Percentiles rank a stretch among this genome's conserved stretches.
phyloP scores from a whole-genome alignment of 2,888 invertebrate species.

The Mimumesa dahlbomi region DNA sequence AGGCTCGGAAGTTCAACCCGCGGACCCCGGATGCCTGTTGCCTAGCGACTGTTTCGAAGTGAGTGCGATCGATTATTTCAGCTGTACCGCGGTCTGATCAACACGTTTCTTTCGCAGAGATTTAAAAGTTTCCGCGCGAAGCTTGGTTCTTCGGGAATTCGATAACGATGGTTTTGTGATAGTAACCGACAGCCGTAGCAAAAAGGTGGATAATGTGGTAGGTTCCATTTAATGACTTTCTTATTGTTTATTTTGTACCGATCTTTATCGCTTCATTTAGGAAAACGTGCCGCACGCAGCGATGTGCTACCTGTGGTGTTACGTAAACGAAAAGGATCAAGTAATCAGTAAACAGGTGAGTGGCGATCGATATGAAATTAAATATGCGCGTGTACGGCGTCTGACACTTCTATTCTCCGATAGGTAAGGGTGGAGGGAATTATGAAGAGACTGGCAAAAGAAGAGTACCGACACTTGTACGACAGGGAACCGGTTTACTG shows the following conservation, averaged over 20 bases:
- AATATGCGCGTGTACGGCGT: neutral
- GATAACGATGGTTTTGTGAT: conserved; percentile 81
- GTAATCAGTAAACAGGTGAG: conserved; percentile 72
- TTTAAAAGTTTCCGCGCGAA: conserved; percentile 77
- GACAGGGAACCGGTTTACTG: conserved; percentile 80
- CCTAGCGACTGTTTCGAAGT: conserved; percentile 53
- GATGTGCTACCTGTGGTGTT: conserved; percentile 80
- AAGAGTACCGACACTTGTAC: conserved; percentile 76
- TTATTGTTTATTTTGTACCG: conserved; percentile 14
- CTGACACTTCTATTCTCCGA: neutral
- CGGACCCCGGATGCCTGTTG: conserved; percentile 56
- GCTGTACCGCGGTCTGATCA: neutral
- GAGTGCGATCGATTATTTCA: conserved; percentile 31
- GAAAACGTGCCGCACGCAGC: conserved; percentile 79
- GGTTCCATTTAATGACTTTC: conserved; percentile 44
- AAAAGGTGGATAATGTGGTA: conserved; percentile 80
- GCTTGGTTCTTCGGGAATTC: conserved; percentile 78
- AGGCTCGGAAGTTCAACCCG: conserved; percentile 68
- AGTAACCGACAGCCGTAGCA: conserved; percentile 80
- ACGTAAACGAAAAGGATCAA: conserved; percentile 69
- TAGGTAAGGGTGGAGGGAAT: conserved; percentile 81
- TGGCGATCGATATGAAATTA: neutral
- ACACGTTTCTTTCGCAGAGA: conserved; percentile 68
- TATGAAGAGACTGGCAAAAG: conserved; percentile 72
- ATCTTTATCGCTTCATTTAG: conserved; percentile 64